Conservation (phyloP, 2,113 vertebrate species). For the Actenoides lindsayi region DNA sequence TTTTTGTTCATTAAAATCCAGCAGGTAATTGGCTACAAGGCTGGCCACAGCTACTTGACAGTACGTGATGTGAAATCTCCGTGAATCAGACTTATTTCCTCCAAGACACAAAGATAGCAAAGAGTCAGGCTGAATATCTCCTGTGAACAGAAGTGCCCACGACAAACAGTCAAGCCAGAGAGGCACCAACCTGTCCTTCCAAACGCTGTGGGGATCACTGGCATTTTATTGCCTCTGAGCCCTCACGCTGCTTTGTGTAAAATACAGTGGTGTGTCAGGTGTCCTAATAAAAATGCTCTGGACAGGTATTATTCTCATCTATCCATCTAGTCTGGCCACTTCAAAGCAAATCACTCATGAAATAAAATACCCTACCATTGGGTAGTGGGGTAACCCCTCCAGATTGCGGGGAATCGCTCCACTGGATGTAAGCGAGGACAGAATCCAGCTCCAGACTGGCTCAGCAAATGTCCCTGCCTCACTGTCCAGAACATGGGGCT, state of each 20-base stretch:
- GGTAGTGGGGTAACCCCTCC: background rate
- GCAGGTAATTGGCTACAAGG: background rate
- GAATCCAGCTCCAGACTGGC: background rate
- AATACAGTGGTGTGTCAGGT: background rate
- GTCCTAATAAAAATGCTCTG: background rate
- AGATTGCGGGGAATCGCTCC: background rate
- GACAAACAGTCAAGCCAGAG: background rate
- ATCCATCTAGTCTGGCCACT: background rate
- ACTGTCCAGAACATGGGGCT: background rate
- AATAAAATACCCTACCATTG: background rate
- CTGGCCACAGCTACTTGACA: background rate
- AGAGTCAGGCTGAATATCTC: background rate
- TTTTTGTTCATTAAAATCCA: background rate
- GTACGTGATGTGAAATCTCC: background rate
- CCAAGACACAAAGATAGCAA: background rate
- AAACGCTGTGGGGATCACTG: background rate
- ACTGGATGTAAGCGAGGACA: background rate
- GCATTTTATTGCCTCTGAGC: background rate
- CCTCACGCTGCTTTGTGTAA: background rate
- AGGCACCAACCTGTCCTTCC: background rate
- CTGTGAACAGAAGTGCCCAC: background rate
- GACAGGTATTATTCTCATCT: background rate
- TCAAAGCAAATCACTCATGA: background rate
- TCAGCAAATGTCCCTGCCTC: background rate
- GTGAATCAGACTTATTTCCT: background rate